Base-by-base conservation (phyloP, 1,140 invertebrate genomes). In the Drosophila nebulosa region DNA sequence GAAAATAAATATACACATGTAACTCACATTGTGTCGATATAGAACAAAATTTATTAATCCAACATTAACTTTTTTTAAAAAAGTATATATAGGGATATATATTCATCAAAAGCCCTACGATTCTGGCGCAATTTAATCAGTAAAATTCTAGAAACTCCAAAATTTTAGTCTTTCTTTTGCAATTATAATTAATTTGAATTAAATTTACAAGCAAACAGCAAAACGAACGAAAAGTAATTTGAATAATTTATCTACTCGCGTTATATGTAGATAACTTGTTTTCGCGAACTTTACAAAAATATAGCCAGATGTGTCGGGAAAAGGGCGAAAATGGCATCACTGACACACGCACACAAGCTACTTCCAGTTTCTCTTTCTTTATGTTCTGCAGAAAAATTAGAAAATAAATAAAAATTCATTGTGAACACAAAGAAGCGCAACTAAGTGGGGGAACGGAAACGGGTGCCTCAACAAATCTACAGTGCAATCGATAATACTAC, bases 341-440 rank as follows among this genome's bases (percentile, higher is more conserved):
- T 46, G 39, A 46, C 78, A 80, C 78, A 66, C 57, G 78, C 63
- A 67, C 79, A 70, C 78, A 77, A 69, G 79, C 68, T 64, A 70
- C 78, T 80, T 79, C 74, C 74, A 81, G 39, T 46, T 46, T 46
- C 67, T 78, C 67, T 78, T 32, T 32, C 30, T 32, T 32, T 9
- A 32, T 32, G 30, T 32, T 81, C 70, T 81, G 78, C 79, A 74
- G 60, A 78, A 83, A 83, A 77, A 66, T 46, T 59, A 46, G 30
- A 69, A 70, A 67, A 72, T 61, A 66, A 53, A 42, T 53, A 67
- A 59, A 81, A 86, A 86, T 86, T 86, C 16, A 51, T 63, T 67
- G 81, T 86, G 56, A 69, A 66, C 69, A 50, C 69, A 62, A 32
- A 21, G 9, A 46, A 21, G n/a, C 39, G 39, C 16, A 46, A 52